A percentile compares a stretch with the other conserved stretches of the same genome.
These are phyloP conservation scores for Aspidapion aeneum DNA, from an alignment of 2,888 invertebrate species.

Conservation along the genomic window DNA sequence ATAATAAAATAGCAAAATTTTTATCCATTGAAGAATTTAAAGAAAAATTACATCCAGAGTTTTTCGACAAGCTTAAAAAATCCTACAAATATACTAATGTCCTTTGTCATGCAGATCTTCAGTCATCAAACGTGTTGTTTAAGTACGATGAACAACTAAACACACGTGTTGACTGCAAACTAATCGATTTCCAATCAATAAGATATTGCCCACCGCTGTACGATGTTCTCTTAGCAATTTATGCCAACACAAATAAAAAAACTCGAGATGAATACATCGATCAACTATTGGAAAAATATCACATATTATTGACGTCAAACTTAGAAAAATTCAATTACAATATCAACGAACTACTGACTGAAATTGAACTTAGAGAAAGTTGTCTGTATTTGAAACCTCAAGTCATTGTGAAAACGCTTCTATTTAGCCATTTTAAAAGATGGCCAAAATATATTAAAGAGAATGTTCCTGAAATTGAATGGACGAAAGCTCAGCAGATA, in stretches of 20 bases:
- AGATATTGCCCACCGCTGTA: not conserved
- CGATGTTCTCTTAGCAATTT: not conserved
- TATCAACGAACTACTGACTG: not conserved
- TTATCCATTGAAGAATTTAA: constrained; percentile 19
- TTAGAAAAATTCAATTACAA: not conserved
- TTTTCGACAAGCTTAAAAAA: constrained; percentile 14
- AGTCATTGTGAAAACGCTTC: not conserved
- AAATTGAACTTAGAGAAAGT: not conserved
- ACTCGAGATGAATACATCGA: not conserved
- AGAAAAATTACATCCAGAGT: constrained; percentile 17
- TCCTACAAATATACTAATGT: constrained; percentile 50
- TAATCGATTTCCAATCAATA: not conserved
- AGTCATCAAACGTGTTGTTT: constrained; percentile 56
- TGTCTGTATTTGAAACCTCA: not conserved
- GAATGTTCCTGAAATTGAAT: not conserved
- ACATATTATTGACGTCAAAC: not conserved
- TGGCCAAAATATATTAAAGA: not conserved
- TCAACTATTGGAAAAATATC: not conserved
- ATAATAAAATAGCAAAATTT: constrained; percentile 14
- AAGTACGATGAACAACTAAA: constrained; percentile 27
- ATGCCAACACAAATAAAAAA: not conserved
- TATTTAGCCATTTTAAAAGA: not conserved
- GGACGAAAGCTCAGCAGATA: not conserved
- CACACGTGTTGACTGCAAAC: not conserved
- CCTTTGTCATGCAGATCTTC: constrained; percentile 59